Base-by-base conservation (phyloP, 2,888 invertebrate species). In the Eilema sororculum region DNA sequence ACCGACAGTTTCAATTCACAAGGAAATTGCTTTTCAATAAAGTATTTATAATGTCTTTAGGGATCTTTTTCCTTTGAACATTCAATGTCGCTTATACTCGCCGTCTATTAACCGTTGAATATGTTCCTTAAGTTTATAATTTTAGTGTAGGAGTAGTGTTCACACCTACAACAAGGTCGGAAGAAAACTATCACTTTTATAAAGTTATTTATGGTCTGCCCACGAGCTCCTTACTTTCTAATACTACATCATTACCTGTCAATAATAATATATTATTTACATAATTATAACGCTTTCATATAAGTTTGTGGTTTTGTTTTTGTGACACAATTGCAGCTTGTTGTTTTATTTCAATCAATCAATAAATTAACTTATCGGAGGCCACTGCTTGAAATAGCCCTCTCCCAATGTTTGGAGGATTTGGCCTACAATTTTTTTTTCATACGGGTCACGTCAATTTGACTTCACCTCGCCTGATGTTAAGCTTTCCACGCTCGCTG, bases 171-270 rank as follows among this genome's bases (percentile, higher is more conserved):
- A 61, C 46, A 33, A 25, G 30, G 8, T 25, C 56, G 16, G 30
- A 25, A 24, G 20, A 66, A 59, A 66, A 59, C 59, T 59, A 66
- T 66, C 46, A 30, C 9, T 56, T 67, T 61, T 12, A 33, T 13
- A 37, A 56, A 33, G 22, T 61, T 62, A n/a, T 61, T 67, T 61
- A 33, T 61, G 6, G 10, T n/a, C 30, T 56, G 71, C 77, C 77
- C 66, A 78, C 76, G 25, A 3, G 28, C 24, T 52, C 9, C 70
- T 67, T 67, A 75, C 78, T 78, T 78, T 78, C 73, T 70, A 78
- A 78, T 66, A 37, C 58, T 59, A 20, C n/a, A 59, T 66, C 41
- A 69, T 73, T 75, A 74, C 70, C 75, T 70, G 75, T 78, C 72
- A 69, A 56, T 60, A 66, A 57, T 56, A 65, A 62, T 25, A 37